Base-by-base conservation (phyloP, 2,888 invertebrate genomes). In the Nebria brevicollis region DNA sequence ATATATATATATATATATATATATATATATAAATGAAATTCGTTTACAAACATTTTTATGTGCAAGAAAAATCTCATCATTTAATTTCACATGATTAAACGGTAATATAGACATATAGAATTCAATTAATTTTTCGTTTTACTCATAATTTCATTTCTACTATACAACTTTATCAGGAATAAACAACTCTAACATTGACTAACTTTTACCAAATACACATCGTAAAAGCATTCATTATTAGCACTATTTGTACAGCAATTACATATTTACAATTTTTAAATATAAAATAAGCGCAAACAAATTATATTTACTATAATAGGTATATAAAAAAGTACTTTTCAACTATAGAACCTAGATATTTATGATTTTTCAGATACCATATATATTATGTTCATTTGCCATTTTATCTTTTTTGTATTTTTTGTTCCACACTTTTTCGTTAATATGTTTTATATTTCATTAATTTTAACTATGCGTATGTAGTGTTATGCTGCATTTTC, bases 221-320 rank as follows among this genome's bases (percentile, higher is more conserved):
- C 66, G 26, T 68, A 68, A 43, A 43, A 68, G 68, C 68, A 68
- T n/a, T 68, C n/a, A 68, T 10, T 26, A 68, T 20, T 68, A 68
- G 68, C 68, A 20, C 15, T 68, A 10, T 68, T 25, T 68, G 68
- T 68, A 68, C 68, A 68, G 68, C 68, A 68, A 68, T 68, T 68
- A 68, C 68, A 26, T 68, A 68, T 68, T 68, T 68, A 68, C 68
- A 68, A 68, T 20, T 68, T 68, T 68, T 26, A 68, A 43, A 43
- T 43, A 43, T 43, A 43, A 43, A 8, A 8, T 43, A 43, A 43
- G 10, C 43, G 43, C 10, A 43, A 43, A 43, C 43, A 43, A 43
- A 43, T 10, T 8, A 43, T 43, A 20, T 20, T 20, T 20, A 20
- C 20, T 20, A 20, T 20, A 20, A 20, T 20, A 20, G 20, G 20